Conservation (phyloP, 2,797 vertebrate genomes). For the Lithobates pipiens region DNA sequence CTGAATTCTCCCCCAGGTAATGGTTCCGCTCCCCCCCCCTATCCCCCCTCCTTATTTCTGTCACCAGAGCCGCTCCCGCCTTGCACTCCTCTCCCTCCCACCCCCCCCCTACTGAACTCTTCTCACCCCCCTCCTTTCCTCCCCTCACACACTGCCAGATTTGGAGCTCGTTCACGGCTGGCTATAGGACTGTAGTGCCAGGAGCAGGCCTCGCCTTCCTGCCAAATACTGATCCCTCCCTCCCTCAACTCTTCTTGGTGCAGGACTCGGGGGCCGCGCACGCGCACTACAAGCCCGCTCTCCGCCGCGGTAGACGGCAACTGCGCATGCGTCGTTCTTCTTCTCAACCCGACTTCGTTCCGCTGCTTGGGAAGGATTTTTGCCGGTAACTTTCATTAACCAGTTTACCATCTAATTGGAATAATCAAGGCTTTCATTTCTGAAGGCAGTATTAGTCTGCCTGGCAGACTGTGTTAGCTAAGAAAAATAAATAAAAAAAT, state of each 20-base stretch:
- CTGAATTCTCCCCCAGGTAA: neutral
- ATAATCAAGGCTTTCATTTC: too few species aligned
- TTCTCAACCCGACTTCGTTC: too few species aligned
- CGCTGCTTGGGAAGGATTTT: neutral
- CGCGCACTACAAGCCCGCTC: neutral
- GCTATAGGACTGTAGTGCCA: neutral
- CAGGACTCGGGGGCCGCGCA: slow-evolving; percentile 29
- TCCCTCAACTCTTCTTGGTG: slow-evolving; percentile 19
- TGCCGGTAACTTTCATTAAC: too few species aligned
- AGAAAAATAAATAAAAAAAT: too few species aligned
- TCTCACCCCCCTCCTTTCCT: slow-evolving; percentile 33
- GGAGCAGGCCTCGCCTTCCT: slow-evolving; percentile 58
- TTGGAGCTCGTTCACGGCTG: slow-evolving; percentile 35
- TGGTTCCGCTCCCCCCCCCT: neutral
- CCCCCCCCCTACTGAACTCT: slow-evolving; percentile 11
- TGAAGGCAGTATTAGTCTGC: too few species aligned
- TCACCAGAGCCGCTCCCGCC: slow-evolving; percentile 39
- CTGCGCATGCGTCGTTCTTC: slow-evolving; percentile 26
- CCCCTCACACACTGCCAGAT: slow-evolving; percentile 42
- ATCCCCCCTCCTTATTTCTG: slow-evolving; percentile 15
- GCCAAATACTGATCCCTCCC: slow-evolving; percentile 54
- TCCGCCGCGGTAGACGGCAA: slow-evolving; percentile 31
- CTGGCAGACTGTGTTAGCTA: too few species aligned
- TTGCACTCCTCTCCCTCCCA: neutral
- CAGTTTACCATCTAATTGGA: too few species aligned